Evolutionary conservation across 2,888 invertebrate genomes (phyloP).

Genomic region (Epirrhoe tristata): DNA sequence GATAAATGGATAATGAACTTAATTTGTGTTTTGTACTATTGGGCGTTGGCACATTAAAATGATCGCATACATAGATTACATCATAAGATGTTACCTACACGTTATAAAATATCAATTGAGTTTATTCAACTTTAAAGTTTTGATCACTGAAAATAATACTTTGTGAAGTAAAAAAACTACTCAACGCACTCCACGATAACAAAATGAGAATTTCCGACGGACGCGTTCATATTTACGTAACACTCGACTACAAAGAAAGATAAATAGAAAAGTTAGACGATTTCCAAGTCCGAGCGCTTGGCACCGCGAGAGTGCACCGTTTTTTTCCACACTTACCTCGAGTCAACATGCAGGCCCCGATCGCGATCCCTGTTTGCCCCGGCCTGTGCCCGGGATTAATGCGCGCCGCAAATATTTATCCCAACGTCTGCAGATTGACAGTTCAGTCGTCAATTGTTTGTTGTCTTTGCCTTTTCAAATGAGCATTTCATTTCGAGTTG

Average conservation of each 20-base stretch:
- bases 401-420: conserved; percentile 84
- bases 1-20: conserved; percentile 38
- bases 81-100: not conserved
- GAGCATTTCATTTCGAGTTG: conserved; percentile 82
- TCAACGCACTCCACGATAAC: conserved; percentile 65
- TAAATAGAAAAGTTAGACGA: conserved; percentile 83
- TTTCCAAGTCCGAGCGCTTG: conserved; percentile 68
- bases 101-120: not conserved
- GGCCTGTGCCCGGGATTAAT: conserved; percentile 76
- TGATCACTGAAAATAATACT: conserved; percentile 11
- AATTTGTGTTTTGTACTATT: conserved; percentile 30
- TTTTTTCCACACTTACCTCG: conserved; percentile 61
- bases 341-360: conserved; percentile 80
- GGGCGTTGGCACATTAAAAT: conserved; percentile 28
- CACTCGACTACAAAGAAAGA: conserved; percentile 84
- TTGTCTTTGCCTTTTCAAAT: conserved; percentile 83
- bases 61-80: conserved; percentile 12
- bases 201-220: conserved; percentile 80
- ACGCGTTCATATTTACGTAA: conserved; percentile 82
- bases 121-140: not conserved
- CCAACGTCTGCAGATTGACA: conserved; percentile 84
- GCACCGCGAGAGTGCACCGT: conserved; percentile 67
- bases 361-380: conserved; percentile 75
- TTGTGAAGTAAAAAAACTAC: conserved; percentile 48
- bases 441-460: conserved; percentile 84